Evolutionary conservation across 2,797 vertebrate genomes (phyloP).

Genomic region (Galaxias olidus): DNA sequence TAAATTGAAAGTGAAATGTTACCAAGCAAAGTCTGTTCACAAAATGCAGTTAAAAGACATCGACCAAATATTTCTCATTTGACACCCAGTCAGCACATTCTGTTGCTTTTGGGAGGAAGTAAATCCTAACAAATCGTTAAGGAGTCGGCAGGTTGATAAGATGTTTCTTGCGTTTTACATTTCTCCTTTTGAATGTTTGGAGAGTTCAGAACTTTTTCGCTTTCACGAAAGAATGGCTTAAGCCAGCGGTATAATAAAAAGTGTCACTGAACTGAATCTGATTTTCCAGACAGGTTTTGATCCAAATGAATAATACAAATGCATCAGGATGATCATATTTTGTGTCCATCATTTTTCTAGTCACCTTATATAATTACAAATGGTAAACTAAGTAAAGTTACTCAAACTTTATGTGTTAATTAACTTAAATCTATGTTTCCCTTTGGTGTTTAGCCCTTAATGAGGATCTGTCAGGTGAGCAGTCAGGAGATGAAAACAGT

Average conservation of each 20-base stretch:
- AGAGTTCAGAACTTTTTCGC: not conserved
- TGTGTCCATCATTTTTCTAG: too few relatives aligned
- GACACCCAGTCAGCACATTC: conserved; percentile 82
- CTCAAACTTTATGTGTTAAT: too few relatives aligned
- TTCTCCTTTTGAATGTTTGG: conserved; percentile 29
- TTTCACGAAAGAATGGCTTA: not conserved
- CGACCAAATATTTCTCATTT: conserved; percentile 77
- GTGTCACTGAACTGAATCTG: too few relatives aligned
- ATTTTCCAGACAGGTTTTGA: too few relatives aligned
- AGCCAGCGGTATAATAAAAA: too few relatives aligned
- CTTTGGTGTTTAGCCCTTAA: conserved; percentile 68
- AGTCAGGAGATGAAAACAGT: conserved; percentile 76
- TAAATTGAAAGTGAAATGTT: conserved; percentile 87
- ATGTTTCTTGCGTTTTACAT: conserved; percentile 56
- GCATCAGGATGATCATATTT: too few relatives aligned
- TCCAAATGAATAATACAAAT: too few relatives aligned
- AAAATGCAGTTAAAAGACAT: conserved; percentile 80
- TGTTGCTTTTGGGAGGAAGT: conserved; percentile 57
- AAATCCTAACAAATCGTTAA: conserved; percentile 62
- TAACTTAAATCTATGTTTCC: too few relatives aligned
- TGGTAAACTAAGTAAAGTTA: too few relatives aligned
- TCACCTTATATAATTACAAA: too few relatives aligned
- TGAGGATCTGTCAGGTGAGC: conserved; percentile 84
- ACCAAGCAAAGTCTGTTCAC: conserved; percentile 85
- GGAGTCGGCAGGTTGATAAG: conserved; percentile 45